Percentiles rank a stretch among this genome's conserved stretches.
Conservation (phyloP, 2,113 vertebrate genomes). For the Corydoras sp. region DNA sequence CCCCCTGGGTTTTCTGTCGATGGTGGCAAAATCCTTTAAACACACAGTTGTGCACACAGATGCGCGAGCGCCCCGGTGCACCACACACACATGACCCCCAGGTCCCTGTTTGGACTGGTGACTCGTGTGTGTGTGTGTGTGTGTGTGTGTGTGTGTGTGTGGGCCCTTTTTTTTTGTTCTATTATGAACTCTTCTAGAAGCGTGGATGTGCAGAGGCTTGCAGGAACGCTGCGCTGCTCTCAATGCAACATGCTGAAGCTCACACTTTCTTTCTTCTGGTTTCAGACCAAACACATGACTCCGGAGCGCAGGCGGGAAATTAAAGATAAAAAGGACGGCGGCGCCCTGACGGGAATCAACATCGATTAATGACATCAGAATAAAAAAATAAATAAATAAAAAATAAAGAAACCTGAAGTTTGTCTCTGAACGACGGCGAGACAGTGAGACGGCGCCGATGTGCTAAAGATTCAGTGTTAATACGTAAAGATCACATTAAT, state of each 20-base stretch:
- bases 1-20: conserved; percentile 69
- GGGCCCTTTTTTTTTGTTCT: conserved; percentile 56
- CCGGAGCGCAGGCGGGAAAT: background rate
- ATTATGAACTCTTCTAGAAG: conserved; percentile 62
- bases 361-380: too few species aligned
- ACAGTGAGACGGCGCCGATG: too few species aligned
- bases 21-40: conserved; percentile 73
- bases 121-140: conserved; percentile 25
- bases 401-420: background rate
- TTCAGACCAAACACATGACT: background rate
- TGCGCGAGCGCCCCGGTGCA: conserved; percentile 57
- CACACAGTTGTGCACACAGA: conserved; percentile 40
- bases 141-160: background rate
- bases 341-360: background rate
- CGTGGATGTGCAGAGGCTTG: conserved; percentile 68
- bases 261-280: conserved; percentile 64
- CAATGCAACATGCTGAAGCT: conserved; percentile 72
- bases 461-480: too few species aligned
- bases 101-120: conserved; percentile 44
- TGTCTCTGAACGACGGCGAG: background rate
- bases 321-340: background rate
- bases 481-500: too few species aligned
- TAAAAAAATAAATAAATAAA: too few species aligned
- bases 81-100: conserved; percentile 50
- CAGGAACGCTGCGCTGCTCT: conserved; percentile 55